Evolutionary conservation across 2,888 invertebrate species (phyloP).

Genomic region (Margaritifera margaritifera): DNA sequence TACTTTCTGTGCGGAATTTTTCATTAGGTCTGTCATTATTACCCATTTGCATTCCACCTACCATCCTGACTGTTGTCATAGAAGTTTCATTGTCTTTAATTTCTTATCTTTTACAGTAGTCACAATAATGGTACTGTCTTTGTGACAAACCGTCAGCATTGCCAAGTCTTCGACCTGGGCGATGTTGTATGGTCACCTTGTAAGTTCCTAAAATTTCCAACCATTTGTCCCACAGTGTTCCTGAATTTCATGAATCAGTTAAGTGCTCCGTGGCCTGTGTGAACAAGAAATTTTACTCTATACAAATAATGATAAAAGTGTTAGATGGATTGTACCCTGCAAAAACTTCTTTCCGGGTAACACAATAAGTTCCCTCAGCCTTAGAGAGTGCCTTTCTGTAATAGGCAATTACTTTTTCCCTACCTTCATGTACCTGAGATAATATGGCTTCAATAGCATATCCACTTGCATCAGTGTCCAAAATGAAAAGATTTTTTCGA

Average conservation of each 20-base stretch:
- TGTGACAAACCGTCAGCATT: conserved; percentile 13
- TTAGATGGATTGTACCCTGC: conserved; percentile 3
- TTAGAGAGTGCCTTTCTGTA: conserved; percentile 21
- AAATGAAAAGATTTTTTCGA: conserved; percentile 14
- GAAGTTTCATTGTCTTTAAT: too few relatives aligned
- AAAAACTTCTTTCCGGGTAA: not conserved
- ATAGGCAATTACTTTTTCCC: conserved; percentile 24
- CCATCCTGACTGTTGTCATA: not conserved
- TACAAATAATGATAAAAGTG: conserved; percentile 11
- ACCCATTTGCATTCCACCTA: too few relatives aligned
- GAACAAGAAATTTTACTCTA: not conserved
- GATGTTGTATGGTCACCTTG: conserved; percentile 9
- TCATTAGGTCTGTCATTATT: too few relatives aligned
- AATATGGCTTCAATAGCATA: conserved; percentile 21
- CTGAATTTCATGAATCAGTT: conserved; percentile 2
- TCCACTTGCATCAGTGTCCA: conserved; percentile 26
- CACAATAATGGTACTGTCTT: too few relatives aligned
- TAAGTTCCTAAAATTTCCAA: conserved; percentile 8
- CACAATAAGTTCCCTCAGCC: conserved; percentile 26
- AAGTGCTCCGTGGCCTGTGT: conserved; percentile 6
- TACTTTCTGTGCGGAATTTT: not conserved
- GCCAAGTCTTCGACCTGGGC: conserved; percentile 8
- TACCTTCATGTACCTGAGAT: conserved; percentile 22
- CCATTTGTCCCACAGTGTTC: not conserved
- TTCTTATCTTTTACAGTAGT: not conserved